These are phyloP conservation scores for Carcharodon carcharias DNA, from an alignment of 2,797 vertebrate genomes.

Conservation along the genomic window DNA sequence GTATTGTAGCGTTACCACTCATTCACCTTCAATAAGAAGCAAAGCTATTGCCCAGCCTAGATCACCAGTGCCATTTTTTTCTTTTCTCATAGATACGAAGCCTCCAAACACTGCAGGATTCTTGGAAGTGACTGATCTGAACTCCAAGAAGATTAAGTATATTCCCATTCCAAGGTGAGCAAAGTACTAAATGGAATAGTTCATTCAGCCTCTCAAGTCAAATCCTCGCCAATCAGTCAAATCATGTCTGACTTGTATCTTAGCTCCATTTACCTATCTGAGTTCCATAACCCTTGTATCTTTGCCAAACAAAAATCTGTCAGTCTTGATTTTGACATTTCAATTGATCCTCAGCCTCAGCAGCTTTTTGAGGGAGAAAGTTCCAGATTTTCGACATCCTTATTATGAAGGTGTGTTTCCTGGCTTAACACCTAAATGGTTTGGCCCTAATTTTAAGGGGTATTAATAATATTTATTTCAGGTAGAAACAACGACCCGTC, in stretches of 20 bases:
- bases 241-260: background rate
- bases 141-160: conserved; percentile 87
- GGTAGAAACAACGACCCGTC: background rate
- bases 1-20: no score
- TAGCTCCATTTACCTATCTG: background rate
- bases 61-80: background rate
- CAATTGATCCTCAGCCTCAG: background rate
- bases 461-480: background rate
- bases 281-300: background rate
- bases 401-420: background rate
- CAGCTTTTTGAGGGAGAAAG: background rate
- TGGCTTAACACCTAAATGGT: no score
- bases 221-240: background rate
- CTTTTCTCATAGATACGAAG: conserved; percentile 63
- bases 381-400: background rate
- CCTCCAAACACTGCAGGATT: conserved; percentile 78
- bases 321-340: background rate
- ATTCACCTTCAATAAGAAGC: background rate
- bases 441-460: no score
- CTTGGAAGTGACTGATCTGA: conserved; percentile 89
- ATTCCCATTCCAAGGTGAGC: conserved; percentile 84
- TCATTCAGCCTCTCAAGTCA: background rate
- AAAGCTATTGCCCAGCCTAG: background rate
- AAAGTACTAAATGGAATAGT: background rate
- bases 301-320: background rate